These are phyloP conservation scores for Octodonta nipae DNA, from an alignment of 2,888 invertebrate species.

Conservation along the genomic window DNA sequence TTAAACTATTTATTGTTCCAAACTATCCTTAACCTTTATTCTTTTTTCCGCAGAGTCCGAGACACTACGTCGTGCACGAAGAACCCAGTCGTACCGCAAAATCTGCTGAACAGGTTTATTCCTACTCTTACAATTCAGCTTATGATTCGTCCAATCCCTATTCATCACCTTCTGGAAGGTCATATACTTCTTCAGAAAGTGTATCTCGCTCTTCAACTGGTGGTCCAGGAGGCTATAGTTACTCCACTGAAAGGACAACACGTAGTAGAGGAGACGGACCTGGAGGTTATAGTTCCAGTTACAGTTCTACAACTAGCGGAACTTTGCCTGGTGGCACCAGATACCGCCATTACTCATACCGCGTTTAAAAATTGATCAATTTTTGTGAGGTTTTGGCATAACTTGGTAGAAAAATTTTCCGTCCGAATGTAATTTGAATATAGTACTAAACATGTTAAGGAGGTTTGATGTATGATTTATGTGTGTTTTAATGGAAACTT, in stretches of 20 bases:
- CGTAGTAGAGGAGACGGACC: slow-evolving; percentile 58
- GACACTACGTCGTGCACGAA: slow-evolving; percentile 76
- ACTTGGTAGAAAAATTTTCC: not conserved
- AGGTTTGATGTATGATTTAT: too few species aligned
- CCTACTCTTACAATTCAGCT: slow-evolving; percentile 63
- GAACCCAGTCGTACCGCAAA: slow-evolving; percentile 52
- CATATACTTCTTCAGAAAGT: slow-evolving; percentile 57
- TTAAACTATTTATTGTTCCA: too few species aligned
- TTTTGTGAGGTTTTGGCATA: not conserved
- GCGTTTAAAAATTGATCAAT: slow-evolving; percentile 47
- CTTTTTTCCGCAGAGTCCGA: slow-evolving; percentile 64
- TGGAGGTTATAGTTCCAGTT: slow-evolving; percentile 64
- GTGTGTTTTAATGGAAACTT: slow-evolving; percentile 1
- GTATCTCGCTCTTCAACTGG: slow-evolving; percentile 51
- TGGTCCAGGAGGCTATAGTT: slow-evolving; percentile 56
- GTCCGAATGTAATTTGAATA: too few species aligned
- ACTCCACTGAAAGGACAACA: slow-evolving; percentile 57
- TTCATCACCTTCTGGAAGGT: slow-evolving; percentile 45
- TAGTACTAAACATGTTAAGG: too few species aligned
- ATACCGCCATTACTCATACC: slow-evolving; percentile 78
- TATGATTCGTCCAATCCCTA: slow-evolving; percentile 38
- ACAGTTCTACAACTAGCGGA: slow-evolving; percentile 65
- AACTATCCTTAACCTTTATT: too few species aligned
- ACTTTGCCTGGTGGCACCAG: slow-evolving; percentile 69
- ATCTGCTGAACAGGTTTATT: slow-evolving; percentile 73